Evolutionary conservation across 2,888 invertebrate species (phyloP).

Genomic region (Tenthredo scrophulariae): DNA sequence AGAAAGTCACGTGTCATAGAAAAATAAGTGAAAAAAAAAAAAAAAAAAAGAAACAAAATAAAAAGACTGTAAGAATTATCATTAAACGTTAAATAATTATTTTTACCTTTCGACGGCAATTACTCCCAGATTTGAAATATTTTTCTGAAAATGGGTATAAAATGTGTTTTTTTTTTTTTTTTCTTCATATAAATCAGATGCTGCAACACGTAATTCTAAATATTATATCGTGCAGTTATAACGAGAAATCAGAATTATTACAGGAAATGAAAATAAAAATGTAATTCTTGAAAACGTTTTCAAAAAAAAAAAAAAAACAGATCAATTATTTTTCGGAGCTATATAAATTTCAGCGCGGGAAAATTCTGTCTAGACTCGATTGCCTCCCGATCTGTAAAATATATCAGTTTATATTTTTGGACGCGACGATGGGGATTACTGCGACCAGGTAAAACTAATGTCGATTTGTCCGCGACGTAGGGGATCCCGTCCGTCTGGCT

Average conservation of each 20-base stretch:
- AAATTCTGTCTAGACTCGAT: not conserved
- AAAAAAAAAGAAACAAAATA: not conserved
- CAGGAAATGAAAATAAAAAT: too few relatives aligned
- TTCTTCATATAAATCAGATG: too few relatives aligned
- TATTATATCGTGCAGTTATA: too few relatives aligned
- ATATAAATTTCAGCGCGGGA: not conserved
- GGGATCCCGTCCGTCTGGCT: not conserved
- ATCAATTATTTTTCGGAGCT: not conserved
- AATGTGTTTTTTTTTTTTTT: too few relatives aligned
- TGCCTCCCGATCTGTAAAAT: not conserved
- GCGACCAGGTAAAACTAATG: not conserved
- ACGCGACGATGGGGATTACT: not conserved
- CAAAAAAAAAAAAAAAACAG: not conserved
- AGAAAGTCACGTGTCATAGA: not conserved
- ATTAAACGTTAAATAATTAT: too few relatives aligned
- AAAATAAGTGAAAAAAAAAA: not conserved
- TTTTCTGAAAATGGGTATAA: too few relatives aligned
- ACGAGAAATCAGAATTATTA: too few relatives aligned
- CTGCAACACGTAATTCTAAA: too few relatives aligned
- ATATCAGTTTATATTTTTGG: conserved; percentile 4
- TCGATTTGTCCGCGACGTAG: not conserved
- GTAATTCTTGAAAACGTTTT: too few relatives aligned
- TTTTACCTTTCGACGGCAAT: too few relatives aligned
- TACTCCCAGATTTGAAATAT: too few relatives aligned
- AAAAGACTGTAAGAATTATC: too few relatives aligned